These are phyloP conservation scores for Lottia scabra DNA, from an alignment of 2,888 invertebrate genomes.

Conservation along the genomic window DNA sequence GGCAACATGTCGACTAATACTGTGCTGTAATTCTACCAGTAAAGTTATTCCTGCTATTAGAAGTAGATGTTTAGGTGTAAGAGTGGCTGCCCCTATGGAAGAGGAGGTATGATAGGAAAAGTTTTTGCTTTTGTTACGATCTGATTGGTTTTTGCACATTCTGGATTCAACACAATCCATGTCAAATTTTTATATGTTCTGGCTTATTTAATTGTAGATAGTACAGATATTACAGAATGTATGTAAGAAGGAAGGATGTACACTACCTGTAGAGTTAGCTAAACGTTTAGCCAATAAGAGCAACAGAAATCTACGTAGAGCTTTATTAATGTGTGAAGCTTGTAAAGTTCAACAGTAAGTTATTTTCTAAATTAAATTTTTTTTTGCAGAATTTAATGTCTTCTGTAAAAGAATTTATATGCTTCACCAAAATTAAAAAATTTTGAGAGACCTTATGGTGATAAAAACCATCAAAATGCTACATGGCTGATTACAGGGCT, in stretches of 20 bases:
- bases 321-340: constrained; percentile 92
- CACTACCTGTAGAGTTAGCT: constrained; percentile 82
- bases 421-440: too few species aligned
- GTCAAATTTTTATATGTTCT: not conserved
- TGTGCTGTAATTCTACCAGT: constrained; percentile 94
- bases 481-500: too few species aligned
- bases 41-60: constrained; percentile 95
- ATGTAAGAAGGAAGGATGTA: constrained; percentile 78
- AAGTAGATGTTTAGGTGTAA: constrained; percentile 91
- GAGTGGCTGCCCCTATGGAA: constrained; percentile 89
- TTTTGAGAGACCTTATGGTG: too few species aligned
- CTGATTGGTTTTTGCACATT: too few species aligned
- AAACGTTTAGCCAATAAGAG: constrained; percentile 82
- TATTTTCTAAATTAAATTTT: not conserved
- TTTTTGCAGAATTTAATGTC: too few species aligned
- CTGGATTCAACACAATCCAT: too few species aligned
- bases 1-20: constrained; percentile 90
- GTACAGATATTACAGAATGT: constrained; percentile 60
- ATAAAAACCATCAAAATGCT: too few species aligned
- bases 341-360: constrained; percentile 86
- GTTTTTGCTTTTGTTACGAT: too few species aligned
- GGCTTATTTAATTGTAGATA: constrained; percentile 55
- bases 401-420: too few species aligned
- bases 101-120: constrained; percentile 75
- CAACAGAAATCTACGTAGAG: constrained; percentile 89